Evolutionary conservation across 2,888 invertebrate species (phyloP).

Genomic region (Willowsia nigromaculata): DNA sequence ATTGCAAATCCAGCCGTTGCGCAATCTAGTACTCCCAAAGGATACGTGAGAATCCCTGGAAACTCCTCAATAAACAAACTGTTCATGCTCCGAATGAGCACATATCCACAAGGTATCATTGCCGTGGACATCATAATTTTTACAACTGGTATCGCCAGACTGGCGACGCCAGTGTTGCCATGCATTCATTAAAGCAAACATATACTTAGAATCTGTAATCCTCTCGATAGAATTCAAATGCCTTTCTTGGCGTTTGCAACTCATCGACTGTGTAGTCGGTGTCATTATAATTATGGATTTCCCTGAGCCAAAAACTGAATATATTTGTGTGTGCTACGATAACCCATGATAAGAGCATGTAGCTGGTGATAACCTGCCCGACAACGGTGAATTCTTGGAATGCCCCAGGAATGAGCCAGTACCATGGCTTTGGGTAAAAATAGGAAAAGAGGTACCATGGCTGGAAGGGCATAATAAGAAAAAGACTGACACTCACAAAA

Average conservation of each 20-base stretch:
- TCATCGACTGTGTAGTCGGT: slow-evolving; percentile 52
- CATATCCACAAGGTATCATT: slow-evolving; percentile 58
- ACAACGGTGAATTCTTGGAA: slow-evolving; percentile 63
- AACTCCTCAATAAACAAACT: slow-evolving; percentile 67
- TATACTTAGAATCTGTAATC: slow-evolving; percentile 58
- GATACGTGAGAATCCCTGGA: slow-evolving; percentile 66
- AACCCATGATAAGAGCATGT: slow-evolving; percentile 54
- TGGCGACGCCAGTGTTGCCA: slow-evolving; percentile 62
- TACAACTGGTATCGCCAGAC: slow-evolving; percentile 46
- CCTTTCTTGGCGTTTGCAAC: background rate
- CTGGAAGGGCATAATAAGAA: slow-evolving; percentile 44
- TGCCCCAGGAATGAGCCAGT: slow-evolving; percentile 68
- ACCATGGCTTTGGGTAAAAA: slow-evolving; percentile 55
- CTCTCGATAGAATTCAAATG: slow-evolving; percentile 47
- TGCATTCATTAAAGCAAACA: slow-evolving; percentile 60
- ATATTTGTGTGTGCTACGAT: slow-evolving; percentile 67
- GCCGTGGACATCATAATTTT: slow-evolving; percentile 42
- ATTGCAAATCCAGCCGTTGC: slow-evolving; percentile 4
- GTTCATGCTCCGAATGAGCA: slow-evolving; percentile 66
- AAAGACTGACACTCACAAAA: background rate
- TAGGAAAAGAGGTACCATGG: slow-evolving; percentile 57
- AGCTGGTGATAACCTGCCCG: slow-evolving; percentile 60
- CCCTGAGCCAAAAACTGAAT: slow-evolving; percentile 64
- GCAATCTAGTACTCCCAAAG: slow-evolving; percentile 40
- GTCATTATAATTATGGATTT: slow-evolving; percentile 67